Base-by-base conservation (phyloP, 2,888 invertebrate genomes). In the Eubasilissa splendida region DNA sequence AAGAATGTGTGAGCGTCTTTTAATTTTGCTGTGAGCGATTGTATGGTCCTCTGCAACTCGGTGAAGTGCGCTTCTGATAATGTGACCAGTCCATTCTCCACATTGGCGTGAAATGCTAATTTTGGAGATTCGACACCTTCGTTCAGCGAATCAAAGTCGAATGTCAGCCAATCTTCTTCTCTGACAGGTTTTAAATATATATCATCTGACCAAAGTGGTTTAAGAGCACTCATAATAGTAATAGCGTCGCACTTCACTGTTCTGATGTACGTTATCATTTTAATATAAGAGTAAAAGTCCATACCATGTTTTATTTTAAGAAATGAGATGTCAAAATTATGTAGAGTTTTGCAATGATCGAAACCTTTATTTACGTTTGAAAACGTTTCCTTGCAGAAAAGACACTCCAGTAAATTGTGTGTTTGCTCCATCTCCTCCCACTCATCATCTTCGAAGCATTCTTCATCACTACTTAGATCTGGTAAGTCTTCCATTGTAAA, bases 151-250 rank as follows among this genome's bases (percentile, higher is more conserved):
- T 90, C 90, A 81, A 89, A 92, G 93, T 96, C 97, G 87, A 93
- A 95, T 93, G 94, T 96, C 63, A 97, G 88, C 95, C 96, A 95
- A 10, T 95, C 92, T 86, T 97, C 97, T 86, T 94, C 92, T 82
- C 93, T 92, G 4, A 93, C 91, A 0, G 97, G 96, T 86, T 93
- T 94, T 80, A 97, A 89, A 87, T 95, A 97, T 84, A 92, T 92
- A 78, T 96, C 96, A 85, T 93, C 93, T 11, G 92, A 91, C 96
- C 96, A 97, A 5, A 92, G 86, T 1, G 91, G 88, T 82, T 88
- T 87, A 68, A 89, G 88, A 14, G 92, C 87, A 7, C 88, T 87
- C 84, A 92, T 89, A 65, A 94, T 87, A 65, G 91, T 90, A 81
- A 92, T 91, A 0, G 94, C 88, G 74, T 88, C 88, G 1, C 93